Percentiles rank a stretch among this genome's conserved stretches.
phyloP scores from a whole-genome alignment of 1,140 invertebrate genomes.

The Hestina assimilis region DNA sequence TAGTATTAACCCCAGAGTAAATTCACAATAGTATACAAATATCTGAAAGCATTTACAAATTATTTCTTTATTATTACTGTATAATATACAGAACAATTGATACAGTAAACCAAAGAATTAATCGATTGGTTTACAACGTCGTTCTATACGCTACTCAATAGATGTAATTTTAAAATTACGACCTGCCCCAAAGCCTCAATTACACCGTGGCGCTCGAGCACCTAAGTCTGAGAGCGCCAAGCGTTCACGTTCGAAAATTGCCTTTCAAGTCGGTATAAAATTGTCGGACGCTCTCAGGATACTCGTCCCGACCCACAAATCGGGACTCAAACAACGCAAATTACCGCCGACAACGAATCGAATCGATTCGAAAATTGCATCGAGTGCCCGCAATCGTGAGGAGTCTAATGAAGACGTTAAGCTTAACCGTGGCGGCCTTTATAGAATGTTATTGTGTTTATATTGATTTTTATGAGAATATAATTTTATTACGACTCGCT shows the following conservation, averaged over 20 bases:
- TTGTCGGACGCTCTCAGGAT: constrained; percentile 51
- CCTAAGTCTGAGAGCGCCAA: constrained; percentile 44
- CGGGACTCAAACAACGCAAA: constrained; percentile 59
- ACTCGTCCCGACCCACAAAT: constrained; percentile 58
- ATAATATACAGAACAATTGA: no score
- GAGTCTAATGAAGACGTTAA: constrained; percentile 72
- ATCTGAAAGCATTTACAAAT: no score
- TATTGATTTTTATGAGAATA: constrained; percentile 73
- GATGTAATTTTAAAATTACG: constrained; percentile 61
- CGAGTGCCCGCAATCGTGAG: constrained; percentile 54
- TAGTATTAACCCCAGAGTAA: neutral
- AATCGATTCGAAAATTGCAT: constrained; percentile 60
- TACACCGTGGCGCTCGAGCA: constrained; percentile 43
- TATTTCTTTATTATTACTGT: no score
- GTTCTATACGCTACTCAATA: neutral
- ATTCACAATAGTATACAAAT: neutral
- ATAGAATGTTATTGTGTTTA: constrained; percentile 64
- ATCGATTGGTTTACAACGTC: neutral
- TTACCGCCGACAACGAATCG: constrained; percentile 53
- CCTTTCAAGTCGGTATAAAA: constrained; percentile 52
- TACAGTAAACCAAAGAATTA: neutral
- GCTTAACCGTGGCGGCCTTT: constrained; percentile 53
- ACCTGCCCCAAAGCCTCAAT: constrained; percentile 61
- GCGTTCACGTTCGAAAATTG: constrained; percentile 61
- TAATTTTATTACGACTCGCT: constrained; percentile 57